Base-by-base conservation (phyloP, 2,888 invertebrate species). In the Cataglyphis livida region DNA sequence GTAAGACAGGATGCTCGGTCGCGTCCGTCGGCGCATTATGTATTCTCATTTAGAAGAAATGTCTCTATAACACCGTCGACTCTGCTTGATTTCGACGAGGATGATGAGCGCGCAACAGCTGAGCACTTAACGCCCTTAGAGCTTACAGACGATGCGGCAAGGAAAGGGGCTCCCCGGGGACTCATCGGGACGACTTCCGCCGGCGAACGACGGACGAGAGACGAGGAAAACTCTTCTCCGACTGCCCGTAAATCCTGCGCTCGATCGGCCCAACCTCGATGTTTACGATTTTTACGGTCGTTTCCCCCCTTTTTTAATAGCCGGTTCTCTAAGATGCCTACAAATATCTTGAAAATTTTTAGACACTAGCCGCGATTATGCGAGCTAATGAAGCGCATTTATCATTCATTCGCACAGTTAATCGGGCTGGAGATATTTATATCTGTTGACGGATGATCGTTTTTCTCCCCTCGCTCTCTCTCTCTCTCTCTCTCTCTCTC, bases 61-160 rank as follows among this genome's bases (percentile, higher is more conserved):
- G 59, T 59, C 82, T 81, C 81, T 76, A 57, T 66, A 73, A 61
- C 65, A 70, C 64, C 71, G 82, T 28, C 79, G 84, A 61, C 62
- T 44, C 7, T n/a, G 61, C n/a, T 48, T 21, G 59, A 28, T 68
- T 66, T 54, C 51, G 54, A 59, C 73, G 7, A 71, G 83, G 81
- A 73, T 89, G 89, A 89, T 90, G 89, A 91, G 92, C 88, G 89
- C 85, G 90, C 89, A 92, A 92, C 93, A 93, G 93, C 93, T 93
- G 93, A 94, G 87, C 93, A 92, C 93, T 93, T 92, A 91, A 90
- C 90, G 74, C 86, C 85, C 85, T 85, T 7, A 18, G n/a, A 2
- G 41, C 85, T 85, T 7, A 18, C 48, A 2, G 41, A 84, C 32
- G 81, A 48, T 12, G 41, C 32, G 64, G 61, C 18, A 76, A 76